Evolutionary conservation across 2,888 invertebrate genomes (phyloP).

Genomic region (Crocallis elinguaria): DNA sequence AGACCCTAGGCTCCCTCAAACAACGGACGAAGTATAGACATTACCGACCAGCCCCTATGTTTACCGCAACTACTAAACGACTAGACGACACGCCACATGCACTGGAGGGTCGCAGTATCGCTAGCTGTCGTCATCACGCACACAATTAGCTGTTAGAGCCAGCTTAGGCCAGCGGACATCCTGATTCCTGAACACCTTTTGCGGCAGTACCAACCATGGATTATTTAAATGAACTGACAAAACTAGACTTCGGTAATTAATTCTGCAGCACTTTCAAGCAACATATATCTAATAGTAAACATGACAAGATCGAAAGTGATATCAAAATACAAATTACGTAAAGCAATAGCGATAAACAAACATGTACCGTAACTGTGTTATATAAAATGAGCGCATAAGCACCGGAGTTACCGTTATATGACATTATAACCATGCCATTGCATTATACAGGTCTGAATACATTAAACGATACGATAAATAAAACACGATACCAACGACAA

Average conservation of each 20-base stretch:
- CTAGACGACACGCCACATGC: constrained; percentile 58
- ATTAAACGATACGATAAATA: constrained; percentile 6
- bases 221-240: too few relatives aligned
- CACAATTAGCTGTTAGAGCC: constrained; percentile 51
- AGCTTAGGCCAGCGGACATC: constrained; percentile 65
- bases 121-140: constrained; percentile 41
- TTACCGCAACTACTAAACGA: constrained; percentile 58
- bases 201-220: not conserved
- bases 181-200: constrained; percentile 46
- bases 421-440: not conserved
- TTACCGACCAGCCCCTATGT: constrained; percentile 41
- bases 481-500: not conserved
- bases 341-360: constrained; percentile 14
- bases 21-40: constrained; percentile 33
- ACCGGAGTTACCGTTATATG: constrained; percentile 13
- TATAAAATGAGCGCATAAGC: constrained; percentile 45
- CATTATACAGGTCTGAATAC: not conserved
- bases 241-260: not conserved
- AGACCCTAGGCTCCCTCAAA: constrained; percentile 1
- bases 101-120: constrained; percentile 54
- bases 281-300: not conserved
- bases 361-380: constrained; percentile 48
- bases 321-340: constrained; percentile 3
- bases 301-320: constrained; percentile 1
- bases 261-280: not conserved